phyloP scores from a whole-genome alignment of 2,888 invertebrate genomes.

The Ormyrus rosae region DNA sequence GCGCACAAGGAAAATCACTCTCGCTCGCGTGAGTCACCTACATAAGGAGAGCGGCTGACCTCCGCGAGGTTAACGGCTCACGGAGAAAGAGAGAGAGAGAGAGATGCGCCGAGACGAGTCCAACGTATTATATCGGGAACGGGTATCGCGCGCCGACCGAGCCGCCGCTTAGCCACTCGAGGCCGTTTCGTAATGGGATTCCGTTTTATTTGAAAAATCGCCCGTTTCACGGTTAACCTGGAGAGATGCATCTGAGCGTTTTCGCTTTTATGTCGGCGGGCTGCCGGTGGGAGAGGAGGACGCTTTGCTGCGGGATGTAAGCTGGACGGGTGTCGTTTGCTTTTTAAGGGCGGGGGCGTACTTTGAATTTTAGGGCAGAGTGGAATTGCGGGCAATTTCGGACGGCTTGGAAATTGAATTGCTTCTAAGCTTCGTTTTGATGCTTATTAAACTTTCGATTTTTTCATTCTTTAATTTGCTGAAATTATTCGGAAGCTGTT shows the following conservation, averaged over 20 bases:
- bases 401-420: too few relatives aligned
- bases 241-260: neutral
- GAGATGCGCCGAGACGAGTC: neutral
- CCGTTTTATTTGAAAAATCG: neutral
- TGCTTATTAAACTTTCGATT: too few relatives aligned
- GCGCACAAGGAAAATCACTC: neutral
- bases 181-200: conserved; percentile 1
- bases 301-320: too few relatives aligned
- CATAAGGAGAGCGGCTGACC: neutral
- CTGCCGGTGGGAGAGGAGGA: neutral
- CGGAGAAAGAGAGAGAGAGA: neutral
- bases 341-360: too few relatives aligned
- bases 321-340: too few relatives aligned
- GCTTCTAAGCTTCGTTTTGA: too few relatives aligned
- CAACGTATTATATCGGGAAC: neutral
- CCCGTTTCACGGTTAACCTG: neutral
- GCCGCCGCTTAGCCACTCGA: neutral
- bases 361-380: too few relatives aligned
- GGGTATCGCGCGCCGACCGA: neutral
- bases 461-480: too few relatives aligned
- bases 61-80: conserved; percentile 16
- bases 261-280: neutral
- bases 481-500: too few relatives aligned
- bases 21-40: neutral
- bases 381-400: too few relatives aligned